Base-by-base conservation (phyloP, 2,797 vertebrate genomes). In the Acanthurus leucopareius region DNA sequence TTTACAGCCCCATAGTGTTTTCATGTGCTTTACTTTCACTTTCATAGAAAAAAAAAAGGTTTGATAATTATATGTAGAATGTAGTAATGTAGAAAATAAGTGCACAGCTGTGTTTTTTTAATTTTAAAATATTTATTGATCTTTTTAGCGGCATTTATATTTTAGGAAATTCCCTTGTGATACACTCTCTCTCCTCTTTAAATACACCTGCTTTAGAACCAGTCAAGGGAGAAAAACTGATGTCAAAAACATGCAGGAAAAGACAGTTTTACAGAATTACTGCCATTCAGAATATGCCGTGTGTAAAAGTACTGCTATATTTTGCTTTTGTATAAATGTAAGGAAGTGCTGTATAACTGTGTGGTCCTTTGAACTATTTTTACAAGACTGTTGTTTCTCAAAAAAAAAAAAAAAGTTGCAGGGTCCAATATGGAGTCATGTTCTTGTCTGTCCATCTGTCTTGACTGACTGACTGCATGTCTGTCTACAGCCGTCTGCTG, bases 401-500 rank as follows among this genome's bases (percentile, higher is more conserved):
- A n/a, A 44, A 40, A 25, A 77, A 47, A 35, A 11, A 61, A 10
- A 14, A 15, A 60, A 44, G 57, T 20, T 49, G 47, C 47, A 49
- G 17, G 13, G 17, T 14, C 60, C 28, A 49, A 3, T 7, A 1
- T 19, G 16, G 22, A 74, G 48, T 68, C 4, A 13, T 71, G 62
- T 65, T 80, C 61, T 63, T n/a, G 32, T 20, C 35, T 25, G 32
- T 20, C 28, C 25, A 14, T 28, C 56, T 35, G 32, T 35, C 32
- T 35, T 11, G 49, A 42, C 53, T 52, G 59, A 22, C 16, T 68
- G 61, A 35, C 22, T 52, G 40, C 47, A 22, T 62, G 56, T 68
- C 49, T 40, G 52, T 82, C 65, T 57, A 2, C n/a, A 10, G 28
- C 45, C 4, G 20, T 79, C 69, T 68, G 48, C 73, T 67, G 60